Conservation (phyloP, 2,888 invertebrate genomes). For the Sinohyriopsis cumingii region DNA sequence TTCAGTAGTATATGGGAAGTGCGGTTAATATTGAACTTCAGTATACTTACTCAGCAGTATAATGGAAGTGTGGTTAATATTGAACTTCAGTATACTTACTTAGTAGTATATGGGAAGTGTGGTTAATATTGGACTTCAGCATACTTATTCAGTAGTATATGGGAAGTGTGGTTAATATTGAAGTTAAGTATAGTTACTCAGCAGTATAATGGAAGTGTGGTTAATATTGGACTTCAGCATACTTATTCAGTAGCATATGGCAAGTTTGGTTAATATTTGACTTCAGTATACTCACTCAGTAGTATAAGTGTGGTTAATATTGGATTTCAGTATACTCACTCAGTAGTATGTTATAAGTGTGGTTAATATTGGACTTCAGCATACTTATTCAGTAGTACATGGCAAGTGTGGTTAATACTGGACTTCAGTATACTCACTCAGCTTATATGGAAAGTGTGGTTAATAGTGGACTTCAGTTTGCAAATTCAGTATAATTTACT, state of each 20-base stretch:
- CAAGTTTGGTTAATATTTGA: neutral
- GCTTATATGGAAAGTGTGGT: too few species aligned
- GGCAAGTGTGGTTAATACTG: too few species aligned
- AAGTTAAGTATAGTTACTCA: conserved; percentile 5
- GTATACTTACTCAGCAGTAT: neutral
- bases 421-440: conserved; percentile 7
- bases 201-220: too few species aligned
- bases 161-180: too few species aligned
- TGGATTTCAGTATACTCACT: conserved; percentile 8
- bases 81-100: conserved; percentile 8
- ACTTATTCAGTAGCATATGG: neutral
- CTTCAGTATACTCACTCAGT: conserved; percentile 8
- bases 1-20: too few species aligned
- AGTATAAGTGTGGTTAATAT: too few species aligned
- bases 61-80: too few species aligned
- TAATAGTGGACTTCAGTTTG: too few species aligned
- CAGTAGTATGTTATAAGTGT: too few species aligned
- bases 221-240: conserved; percentile 3
- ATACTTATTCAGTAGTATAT: neutral
- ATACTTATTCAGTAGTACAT: neutral
- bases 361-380: neutral
- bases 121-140: neutral
- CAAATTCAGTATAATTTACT: too few species aligned
- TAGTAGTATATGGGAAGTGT: too few species aligned
- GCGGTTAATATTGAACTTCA: neutral